phyloP scores from a whole-genome alignment of 2,113 vertebrate species.

The Salminus brasiliensis region DNA sequence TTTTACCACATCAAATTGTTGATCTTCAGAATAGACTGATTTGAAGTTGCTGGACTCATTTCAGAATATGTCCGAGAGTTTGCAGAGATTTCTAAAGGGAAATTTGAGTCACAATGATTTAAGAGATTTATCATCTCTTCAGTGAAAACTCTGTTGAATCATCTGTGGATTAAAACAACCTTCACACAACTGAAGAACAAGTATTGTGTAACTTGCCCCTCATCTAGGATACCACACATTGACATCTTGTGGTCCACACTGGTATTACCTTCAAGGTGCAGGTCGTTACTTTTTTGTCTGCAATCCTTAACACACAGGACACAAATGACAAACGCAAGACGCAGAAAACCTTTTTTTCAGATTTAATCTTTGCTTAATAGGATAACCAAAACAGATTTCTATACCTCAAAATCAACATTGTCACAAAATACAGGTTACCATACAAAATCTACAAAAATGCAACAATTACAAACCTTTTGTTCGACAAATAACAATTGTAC shows the following conservation, averaged over 20 bases:
- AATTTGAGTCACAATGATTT: background rate
- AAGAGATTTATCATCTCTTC: background rate
- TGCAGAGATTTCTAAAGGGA: background rate
- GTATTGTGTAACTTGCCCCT: background rate
- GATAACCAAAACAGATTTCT: constrained; percentile 66
- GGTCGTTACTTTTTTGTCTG: background rate
- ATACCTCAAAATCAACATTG: constrained; percentile 68
- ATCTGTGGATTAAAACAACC: background rate
- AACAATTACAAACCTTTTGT: constrained; percentile 80
- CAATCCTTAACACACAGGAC: background rate
- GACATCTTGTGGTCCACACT: background rate
- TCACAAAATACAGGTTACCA: constrained; percentile 78
- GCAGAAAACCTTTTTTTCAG: constrained; percentile 44
- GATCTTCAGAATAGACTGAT: background rate
- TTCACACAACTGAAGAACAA: background rate
- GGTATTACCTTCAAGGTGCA: background rate
- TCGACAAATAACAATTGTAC: constrained; percentile 75
- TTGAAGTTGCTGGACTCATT: background rate
- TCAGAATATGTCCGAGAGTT: background rate
- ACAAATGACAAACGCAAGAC: background rate
- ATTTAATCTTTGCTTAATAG: constrained; percentile 73
- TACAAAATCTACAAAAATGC: constrained; percentile 82
- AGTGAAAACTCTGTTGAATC: background rate
- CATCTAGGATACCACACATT: background rate
- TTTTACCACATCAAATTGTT: too few relatives aligned